Evolutionary conservation across 2,113 vertebrate genomes (phyloP), one percentile per base, ranked within the genome.

Genomic region (Sander vitreus): DNA sequence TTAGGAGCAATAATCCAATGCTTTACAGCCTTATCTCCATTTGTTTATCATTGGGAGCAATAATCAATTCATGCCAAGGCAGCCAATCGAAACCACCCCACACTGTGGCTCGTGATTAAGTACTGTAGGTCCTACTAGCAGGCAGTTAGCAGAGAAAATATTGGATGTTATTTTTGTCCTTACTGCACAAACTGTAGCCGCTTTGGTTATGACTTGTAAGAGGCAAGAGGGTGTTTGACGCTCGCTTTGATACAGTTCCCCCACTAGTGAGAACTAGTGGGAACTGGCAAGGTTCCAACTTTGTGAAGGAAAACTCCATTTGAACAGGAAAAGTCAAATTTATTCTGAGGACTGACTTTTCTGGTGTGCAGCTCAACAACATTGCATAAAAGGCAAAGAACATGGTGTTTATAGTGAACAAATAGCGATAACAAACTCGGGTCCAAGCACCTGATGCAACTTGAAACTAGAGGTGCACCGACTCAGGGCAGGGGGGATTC

Each of bases 1-100:
- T 76, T 69, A 45, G 76, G 45, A 66, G 48, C 54, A 66, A 69
- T 77, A 67, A 83, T 83, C 3, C 27, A 30, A 30, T 30, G 27
- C 2, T 30, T 3, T 39, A 39, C 7, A 39, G 36, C 36, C 36
- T 39, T 39, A 54, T 54, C 21, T 54, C 51, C 9, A 54, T 11
- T 54, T 18, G 51, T 54, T 10, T 54, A 54, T 54, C 51, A 54
- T 54, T 11, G 11, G 8, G 3, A 10, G 3, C 8, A 54, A 5
- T 11, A 54, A 54, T 54, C 53, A 10, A 54, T 54, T n/a, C 53
- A 54, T 12, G 21, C 39, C 16, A 5, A 65, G 73, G 60, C 59
- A 73, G 58, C 23, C 36, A 76, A 21, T 71, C 23, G 4, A 81
- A 47, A 48, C 23, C 23, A 15, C 13, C 66, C 27, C 15, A 64